Percentiles rank a stretch among this genome's conserved stretches.
Conservation (phyloP, 1,140 invertebrate genomes). For the Goniozus legneri region DNA sequence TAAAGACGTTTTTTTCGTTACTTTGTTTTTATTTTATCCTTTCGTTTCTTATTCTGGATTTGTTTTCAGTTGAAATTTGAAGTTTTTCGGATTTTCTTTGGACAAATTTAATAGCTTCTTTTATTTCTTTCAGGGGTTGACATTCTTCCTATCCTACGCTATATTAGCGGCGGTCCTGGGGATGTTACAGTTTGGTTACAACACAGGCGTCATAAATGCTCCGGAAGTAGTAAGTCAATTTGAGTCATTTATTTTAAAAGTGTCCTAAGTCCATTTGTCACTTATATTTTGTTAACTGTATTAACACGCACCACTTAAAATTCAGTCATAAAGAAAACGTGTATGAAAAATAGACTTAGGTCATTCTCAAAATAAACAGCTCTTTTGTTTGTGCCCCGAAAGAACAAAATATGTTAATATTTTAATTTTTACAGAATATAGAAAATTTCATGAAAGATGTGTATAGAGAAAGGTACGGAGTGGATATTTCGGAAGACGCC, state of each 20-base stretch:
- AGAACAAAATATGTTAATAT: too few relatives aligned
- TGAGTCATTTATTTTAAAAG: too few relatives aligned
- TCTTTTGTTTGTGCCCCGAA: too few relatives aligned
- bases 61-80: too few relatives aligned
- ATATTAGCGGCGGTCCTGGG: conserved; percentile 92
- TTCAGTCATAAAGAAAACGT: too few relatives aligned
- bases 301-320: too few relatives aligned
- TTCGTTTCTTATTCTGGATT: too few relatives aligned
- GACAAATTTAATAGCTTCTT: too few relatives aligned
- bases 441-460: conserved; percentile 90
- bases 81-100: too few relatives aligned
- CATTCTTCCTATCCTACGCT: conserved; percentile 86
- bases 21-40: conserved; percentile 7
- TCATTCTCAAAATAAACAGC: neutral
- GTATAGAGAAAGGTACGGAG: conserved; percentile 72
- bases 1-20: conserved; percentile 6
- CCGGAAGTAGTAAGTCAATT: conserved; percentile 70
- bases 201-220: conserved; percentile 97
- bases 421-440: conserved; percentile 66
- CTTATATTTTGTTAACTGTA: too few relatives aligned
- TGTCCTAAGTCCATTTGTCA: too few relatives aligned
- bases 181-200: conserved; percentile 98
- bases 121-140: conserved; percentile 75
- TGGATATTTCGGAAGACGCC: conserved; percentile 67
- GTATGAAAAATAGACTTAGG: too few relatives aligned